A percentile compares a stretch with the other conserved stretches of the same genome.
These are phyloP conservation scores for Valencia hispanica DNA, from an alignment of 2,797 vertebrate genomes.

Conservation along the genomic window DNA sequence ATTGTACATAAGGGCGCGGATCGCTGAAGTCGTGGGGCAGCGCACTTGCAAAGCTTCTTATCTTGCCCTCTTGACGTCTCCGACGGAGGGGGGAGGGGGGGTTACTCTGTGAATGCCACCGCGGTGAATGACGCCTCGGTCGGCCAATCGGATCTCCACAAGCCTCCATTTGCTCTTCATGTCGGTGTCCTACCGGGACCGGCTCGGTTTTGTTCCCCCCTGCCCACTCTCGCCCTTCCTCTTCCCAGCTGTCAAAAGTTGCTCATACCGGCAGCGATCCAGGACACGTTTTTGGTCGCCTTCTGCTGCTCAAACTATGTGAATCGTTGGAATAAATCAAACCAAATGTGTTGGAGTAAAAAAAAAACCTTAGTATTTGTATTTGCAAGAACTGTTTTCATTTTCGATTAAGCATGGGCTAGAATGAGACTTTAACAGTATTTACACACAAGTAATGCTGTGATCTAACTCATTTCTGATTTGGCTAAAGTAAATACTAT, in stretches of 20 bases:
- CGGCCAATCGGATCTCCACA: constrained; percentile 67
- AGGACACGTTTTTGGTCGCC: not conserved
- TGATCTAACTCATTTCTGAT: not conserved
- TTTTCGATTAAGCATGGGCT: not conserved
- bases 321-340: not conserved
- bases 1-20: not conserved
- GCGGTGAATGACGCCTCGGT: constrained; percentile 64
- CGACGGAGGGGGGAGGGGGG: too few species aligned
- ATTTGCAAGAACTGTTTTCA: not conserved
- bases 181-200: constrained; percentile 50
- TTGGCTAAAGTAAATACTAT: too few species aligned
- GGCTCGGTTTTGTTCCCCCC: too few species aligned
- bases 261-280: not conserved
- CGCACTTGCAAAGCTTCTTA: constrained; percentile 44
- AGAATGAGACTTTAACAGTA: not conserved
- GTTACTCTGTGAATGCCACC: constrained; percentile 40
- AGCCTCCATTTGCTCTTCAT: constrained; percentile 77
- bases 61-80: constrained; percentile 60
- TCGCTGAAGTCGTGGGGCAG: not conserved
- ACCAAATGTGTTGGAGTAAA: not conserved
- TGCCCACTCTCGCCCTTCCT: not conserved
- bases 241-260: constrained; percentile 9
- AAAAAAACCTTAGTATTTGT: too few species aligned
- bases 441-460: not conserved
- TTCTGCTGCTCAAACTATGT: not conserved